Conservation (phyloP, 1,140 invertebrate species). For the Hestina assimilis region DNA sequence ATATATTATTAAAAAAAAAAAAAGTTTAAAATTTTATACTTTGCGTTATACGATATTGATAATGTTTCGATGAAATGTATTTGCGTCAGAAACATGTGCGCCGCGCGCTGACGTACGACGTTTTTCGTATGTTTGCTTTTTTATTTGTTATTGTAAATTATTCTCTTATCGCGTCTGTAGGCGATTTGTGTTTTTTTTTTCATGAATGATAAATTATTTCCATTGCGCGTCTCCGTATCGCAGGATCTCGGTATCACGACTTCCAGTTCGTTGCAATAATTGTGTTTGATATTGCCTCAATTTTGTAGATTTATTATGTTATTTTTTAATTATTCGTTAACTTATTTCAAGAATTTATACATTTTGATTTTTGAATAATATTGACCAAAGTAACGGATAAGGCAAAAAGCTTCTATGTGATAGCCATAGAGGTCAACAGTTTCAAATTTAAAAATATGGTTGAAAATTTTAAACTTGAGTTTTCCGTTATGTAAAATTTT, state of each 20-base stretch:
- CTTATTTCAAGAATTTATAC: too few species aligned
- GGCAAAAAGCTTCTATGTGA: too few species aligned
- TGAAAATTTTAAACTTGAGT: too few species aligned
- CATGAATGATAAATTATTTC: conserved; percentile 15
- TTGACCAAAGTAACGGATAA: too few species aligned
- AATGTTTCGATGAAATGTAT: background rate
- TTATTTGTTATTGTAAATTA: conserved; percentile 1
- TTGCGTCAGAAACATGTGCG: conserved; percentile 5
- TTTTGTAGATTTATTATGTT: too few species aligned
- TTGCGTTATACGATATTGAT: conserved; percentile 1
- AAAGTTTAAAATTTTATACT: background rate
- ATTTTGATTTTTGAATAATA: too few species aligned
- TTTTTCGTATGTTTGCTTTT: conserved; percentile 2
- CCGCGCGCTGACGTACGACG: background rate
- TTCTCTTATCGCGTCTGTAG: background rate
- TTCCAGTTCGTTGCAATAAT: conserved; percentile 9
- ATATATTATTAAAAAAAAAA: too few species aligned
- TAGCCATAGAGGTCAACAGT: too few species aligned
- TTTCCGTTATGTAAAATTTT: too few species aligned
- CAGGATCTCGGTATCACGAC: conserved; percentile 17
- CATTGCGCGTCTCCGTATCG: background rate
- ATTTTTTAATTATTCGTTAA: too few species aligned
- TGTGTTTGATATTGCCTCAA: background rate
- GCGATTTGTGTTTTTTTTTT: conserved; percentile 5
- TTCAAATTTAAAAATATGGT: too few species aligned